A percentile compares a stretch with the other conserved stretches of the same genome.
phyloP scores from a whole-genome alignment of 1,140 invertebrate species.

The Acromyrmex heyeri region DNA sequence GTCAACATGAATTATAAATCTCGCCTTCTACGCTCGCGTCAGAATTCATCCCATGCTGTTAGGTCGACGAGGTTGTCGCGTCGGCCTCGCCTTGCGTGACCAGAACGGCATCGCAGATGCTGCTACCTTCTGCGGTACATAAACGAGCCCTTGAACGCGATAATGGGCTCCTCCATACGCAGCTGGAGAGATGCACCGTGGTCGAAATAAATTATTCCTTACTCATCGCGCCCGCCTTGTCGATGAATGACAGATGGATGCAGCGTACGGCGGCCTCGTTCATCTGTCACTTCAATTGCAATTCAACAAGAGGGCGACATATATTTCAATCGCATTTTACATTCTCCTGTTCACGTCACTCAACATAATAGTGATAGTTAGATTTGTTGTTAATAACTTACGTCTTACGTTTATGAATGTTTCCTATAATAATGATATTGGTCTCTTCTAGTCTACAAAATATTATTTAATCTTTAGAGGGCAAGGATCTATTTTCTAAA shows the following conservation, averaged over 20 bases:
- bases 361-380: background rate
- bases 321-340: constrained; percentile 16
- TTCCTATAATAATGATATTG: background rate
- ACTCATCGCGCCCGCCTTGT: constrained; percentile 44
- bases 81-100: constrained; percentile 32
- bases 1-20: background rate
- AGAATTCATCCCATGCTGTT: background rate
- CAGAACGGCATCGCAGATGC: constrained; percentile 22
- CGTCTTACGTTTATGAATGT: background rate
- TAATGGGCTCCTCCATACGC: constrained; percentile 58
- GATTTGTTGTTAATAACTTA: background rate
- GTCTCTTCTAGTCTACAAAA: background rate
- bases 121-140: constrained; percentile 32
- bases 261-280: background rate
- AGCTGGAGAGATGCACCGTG: constrained; percentile 21
- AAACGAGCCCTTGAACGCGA: constrained; percentile 52
- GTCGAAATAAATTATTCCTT: constrained; percentile 62
- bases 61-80: constrained; percentile 3
- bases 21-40: background rate
- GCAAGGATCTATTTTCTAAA: too few species aligned
- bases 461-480: background rate
- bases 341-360: constrained; percentile 3
- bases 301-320: background rate
- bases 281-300: background rate
- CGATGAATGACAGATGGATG: constrained; percentile 28